Evolutionary conservation across 2,888 invertebrate species (phyloP).

Genomic region (Harpalus rubripes): DNA sequence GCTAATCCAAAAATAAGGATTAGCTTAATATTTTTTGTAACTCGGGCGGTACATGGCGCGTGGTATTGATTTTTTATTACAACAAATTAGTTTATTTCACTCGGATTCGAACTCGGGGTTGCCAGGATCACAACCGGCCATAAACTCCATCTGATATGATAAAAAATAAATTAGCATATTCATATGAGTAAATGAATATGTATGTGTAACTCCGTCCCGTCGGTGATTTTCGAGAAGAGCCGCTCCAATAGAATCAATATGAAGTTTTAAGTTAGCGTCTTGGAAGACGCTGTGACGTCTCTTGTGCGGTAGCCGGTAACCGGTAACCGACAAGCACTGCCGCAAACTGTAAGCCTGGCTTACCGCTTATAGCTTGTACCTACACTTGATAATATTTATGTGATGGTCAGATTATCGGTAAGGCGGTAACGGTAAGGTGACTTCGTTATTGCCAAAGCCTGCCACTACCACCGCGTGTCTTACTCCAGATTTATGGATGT

Average conservation of each 20-base stretch:
- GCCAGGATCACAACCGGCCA: no score
- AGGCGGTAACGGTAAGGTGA: constrained; percentile 76
- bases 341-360: constrained; percentile 78
- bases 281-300: constrained; percentile 71
- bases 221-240: not conserved
- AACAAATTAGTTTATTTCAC: no score
- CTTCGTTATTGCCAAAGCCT: constrained; percentile 70
- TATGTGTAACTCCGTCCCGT: not conserved
- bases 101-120: no score
- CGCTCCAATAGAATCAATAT: not conserved
- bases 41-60: no score
- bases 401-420: constrained; percentile 78
- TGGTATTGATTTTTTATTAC: no score
- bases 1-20: no score
- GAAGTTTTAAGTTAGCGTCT: constrained; percentile 18
- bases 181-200: not conserved
- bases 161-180: not conserved
- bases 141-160: no score
- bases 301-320: constrained; percentile 72
- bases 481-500: constrained; percentile 48
- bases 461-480: constrained; percentile 25
- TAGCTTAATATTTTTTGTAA: no score
- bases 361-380: constrained; percentile 77
- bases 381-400: constrained; percentile 79
- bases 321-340: constrained; percentile 68